Base-by-base conservation (phyloP, 1,140 invertebrate species). In the Ceratitis capitata region DNA sequence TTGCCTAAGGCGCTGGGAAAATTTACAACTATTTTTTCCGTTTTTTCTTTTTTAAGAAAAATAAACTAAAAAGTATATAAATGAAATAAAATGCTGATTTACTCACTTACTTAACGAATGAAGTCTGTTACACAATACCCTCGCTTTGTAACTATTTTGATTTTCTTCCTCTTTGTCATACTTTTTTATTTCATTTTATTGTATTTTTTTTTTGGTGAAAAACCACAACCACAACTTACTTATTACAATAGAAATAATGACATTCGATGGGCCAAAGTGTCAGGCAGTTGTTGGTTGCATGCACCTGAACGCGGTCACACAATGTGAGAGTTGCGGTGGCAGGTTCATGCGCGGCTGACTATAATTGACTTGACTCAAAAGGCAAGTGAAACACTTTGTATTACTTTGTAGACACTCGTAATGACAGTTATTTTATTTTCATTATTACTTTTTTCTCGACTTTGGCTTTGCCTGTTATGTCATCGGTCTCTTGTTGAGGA, bases 191-290 rank as follows among this genome's bases (percentile, higher is more conserved):
- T n/a, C n/a, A n/a, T n/a, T 7, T 32, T 61, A 10, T 32, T 29
- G 29, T 29, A 32, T 29, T 61, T 61, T 61, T 61, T 61, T 32
- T 14, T 61, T 61, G n/a, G 10, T 23, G n/a, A 10, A 26, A n/a
- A 47, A 23, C 56, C 12, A n/a, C 7, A 45, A 45, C 14, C n/a
- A 19, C 32, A 14, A 39, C 61, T 64, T 64, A 64, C 51, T n/a
- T n/a, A n/a, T 64, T 64, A 45, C 32, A 78, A 78, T 78, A 26
- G 32, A 32, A 42, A 45, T 23, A 78, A 78, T 47, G 69, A 14
- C 19, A 78, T 78, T 78, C 69, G 69, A n/a, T 78, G 69, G 69
- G 69, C 69, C 39, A 78, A 78, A 78, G 69, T 78, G 23, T 78
- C 69, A 78, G 69, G 42, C 32, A 39, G 69, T 45, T 32, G 39